Evolutionary conservation across 2,888 invertebrate genomes (phyloP).

Genomic region (Phyto melanocephala): DNA sequence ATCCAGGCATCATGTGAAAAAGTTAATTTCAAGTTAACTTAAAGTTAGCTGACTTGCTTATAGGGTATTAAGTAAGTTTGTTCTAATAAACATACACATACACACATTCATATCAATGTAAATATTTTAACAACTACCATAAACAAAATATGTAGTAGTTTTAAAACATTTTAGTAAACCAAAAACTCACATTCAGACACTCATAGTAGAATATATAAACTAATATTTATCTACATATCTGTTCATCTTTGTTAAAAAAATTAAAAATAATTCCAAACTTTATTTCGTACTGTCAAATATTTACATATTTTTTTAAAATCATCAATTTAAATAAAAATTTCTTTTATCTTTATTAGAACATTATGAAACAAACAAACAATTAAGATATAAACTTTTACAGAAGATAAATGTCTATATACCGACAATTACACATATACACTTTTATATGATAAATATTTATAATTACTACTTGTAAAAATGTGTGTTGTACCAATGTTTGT

Average conservation of each 20-base stretch:
- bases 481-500: not conserved
- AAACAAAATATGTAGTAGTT: not conserved
- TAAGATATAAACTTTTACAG: not conserved
- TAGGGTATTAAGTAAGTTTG: too few relatives aligned
- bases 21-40: too few relatives aligned
- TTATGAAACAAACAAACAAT: conserved; percentile 4
- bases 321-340: not conserved
- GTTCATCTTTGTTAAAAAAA: not conserved
- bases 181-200: not conserved
- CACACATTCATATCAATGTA: not conserved
- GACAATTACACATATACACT: not conserved
- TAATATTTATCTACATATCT: not conserved
- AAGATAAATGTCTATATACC: not conserved
- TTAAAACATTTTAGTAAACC: not conserved
- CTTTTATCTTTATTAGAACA: not conserved
- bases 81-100: too few relatives aligned
- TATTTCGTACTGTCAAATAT: conserved; percentile 9
- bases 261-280: not conserved
- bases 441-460: not conserved
- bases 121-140: not conserved
- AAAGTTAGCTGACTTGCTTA: too few relatives aligned
- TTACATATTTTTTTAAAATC: too few relatives aligned
- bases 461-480: not conserved
- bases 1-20: too few relatives aligned
- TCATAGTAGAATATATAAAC: not conserved